phyloP scores from a whole-genome alignment of 2,113 vertebrate species.

The Tympanuchus pallidicinctus region DNA sequence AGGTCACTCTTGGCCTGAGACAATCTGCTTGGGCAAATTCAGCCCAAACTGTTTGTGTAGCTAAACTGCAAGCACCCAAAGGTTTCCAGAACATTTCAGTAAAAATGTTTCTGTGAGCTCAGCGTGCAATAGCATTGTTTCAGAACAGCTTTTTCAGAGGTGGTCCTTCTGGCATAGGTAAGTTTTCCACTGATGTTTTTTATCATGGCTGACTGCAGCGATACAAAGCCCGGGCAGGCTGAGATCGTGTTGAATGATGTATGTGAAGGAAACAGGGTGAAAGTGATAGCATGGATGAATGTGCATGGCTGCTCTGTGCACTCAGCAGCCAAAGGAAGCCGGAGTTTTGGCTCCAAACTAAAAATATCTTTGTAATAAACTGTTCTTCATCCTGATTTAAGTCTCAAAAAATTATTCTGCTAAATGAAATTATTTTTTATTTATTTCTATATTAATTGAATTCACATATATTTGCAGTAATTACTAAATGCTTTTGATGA shows the following conservation, averaged over 20 bases:
- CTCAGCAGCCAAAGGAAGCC: slow-evolving; percentile 26
- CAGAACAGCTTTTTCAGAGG: background rate
- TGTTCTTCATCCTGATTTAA: background rate
- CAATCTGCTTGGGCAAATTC: background rate
- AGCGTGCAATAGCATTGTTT: background rate
- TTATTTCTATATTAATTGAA: background rate
- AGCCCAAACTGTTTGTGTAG: background rate
- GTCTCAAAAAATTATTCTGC: background rate
- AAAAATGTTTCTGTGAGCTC: background rate
- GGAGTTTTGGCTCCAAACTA: background rate
- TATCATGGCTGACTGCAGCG: slow-evolving; percentile 43
- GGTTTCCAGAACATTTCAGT: background rate
- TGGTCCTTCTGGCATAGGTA: background rate
- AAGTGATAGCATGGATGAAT: slow-evolving; percentile 63
- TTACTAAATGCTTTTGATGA: slow-evolving; percentile 45
- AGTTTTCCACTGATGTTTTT: slow-evolving; percentile 42
- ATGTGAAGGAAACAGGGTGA: slow-evolving; percentile 68
- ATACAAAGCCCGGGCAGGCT: slow-evolving; percentile 43
- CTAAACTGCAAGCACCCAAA: background rate
- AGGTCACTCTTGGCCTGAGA: background rate
- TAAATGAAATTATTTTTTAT: background rate
- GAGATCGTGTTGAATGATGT: slow-evolving; percentile 76
- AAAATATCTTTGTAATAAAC: background rate
- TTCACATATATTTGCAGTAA: background rate
- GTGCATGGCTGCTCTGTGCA: slow-evolving; percentile 33